Conservation (phyloP, 2,797 vertebrate species). For the Anas bernieri region DNA sequence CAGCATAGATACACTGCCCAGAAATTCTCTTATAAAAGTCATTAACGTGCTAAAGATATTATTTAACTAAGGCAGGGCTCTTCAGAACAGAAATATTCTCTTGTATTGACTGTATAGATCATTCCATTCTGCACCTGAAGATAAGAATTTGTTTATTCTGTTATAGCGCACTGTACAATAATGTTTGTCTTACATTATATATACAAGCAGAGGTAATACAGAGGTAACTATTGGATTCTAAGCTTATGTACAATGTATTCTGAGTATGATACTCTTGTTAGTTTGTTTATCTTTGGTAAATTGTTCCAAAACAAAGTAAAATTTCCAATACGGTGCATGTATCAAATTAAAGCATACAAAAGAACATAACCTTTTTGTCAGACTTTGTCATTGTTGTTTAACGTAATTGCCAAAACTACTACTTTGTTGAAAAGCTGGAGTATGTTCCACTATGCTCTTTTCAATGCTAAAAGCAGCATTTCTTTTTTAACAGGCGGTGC, state of each 20-base stretch:
- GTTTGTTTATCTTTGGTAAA: slow-evolving; percentile 25
- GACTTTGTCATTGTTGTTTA: not conserved
- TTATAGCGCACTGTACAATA: not conserved
- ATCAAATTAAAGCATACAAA: slow-evolving; percentile 32
- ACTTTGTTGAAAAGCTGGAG: not conserved
- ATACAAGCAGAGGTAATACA: not conserved
- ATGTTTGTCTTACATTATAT: slow-evolving; percentile 53
- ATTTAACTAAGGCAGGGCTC: slow-evolving; percentile 20
- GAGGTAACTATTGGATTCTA: slow-evolving; percentile 11
- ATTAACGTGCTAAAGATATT: slow-evolving; percentile 41
- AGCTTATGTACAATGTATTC: slow-evolving; percentile 10
- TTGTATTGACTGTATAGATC: not conserved
- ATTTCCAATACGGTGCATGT: not conserved
- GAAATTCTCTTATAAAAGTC: not conserved
- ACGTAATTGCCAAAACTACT: not conserved
- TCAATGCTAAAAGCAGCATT: not conserved
- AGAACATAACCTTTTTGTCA: not conserved
- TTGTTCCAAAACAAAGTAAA: slow-evolving; percentile 20
- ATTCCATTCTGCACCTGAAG: slow-evolving; percentile 25
- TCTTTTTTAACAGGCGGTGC: not conserved
- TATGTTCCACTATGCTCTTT: not conserved
- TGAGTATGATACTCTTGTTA: not conserved
- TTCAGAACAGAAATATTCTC: slow-evolving; percentile 18
- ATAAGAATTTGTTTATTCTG: slow-evolving; percentile 47
- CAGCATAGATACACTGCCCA: slow-evolving; percentile 24